Percentiles rank a stretch among this genome's conserved stretches.
These are phyloP conservation scores for Gambusia yucatana DNA, from an alignment of 2,797 vertebrate species.

Conservation along the genomic window DNA sequence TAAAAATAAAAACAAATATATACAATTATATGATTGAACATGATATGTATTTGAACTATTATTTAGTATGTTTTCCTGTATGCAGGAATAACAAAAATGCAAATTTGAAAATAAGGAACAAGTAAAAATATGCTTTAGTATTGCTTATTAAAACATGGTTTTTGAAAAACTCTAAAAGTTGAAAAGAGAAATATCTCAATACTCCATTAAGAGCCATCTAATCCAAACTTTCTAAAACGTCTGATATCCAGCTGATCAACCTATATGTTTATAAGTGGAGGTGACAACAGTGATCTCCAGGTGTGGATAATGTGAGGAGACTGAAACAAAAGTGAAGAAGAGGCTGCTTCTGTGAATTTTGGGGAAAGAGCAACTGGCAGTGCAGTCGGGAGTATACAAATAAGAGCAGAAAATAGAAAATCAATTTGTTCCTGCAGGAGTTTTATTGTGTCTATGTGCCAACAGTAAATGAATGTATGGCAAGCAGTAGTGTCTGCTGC, in stretches of 20 bases:
- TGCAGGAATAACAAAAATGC: background rate
- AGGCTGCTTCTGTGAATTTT: background rate
- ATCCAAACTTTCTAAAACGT: background rate
- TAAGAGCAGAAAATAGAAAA: constrained; percentile 2
- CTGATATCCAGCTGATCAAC: background rate
- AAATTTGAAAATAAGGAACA: background rate
- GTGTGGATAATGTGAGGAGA: background rate
- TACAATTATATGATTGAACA: background rate
- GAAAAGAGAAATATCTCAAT: background rate
- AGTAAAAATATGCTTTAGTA: background rate
- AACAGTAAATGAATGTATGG: constrained; percentile 1
- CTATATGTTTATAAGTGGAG: background rate
- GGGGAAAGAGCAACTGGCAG: background rate
- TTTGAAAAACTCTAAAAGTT: background rate
- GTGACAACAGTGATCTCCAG: background rate
- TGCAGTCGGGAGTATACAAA: background rate
- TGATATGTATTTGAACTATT: background rate
- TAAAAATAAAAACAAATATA: background rate
- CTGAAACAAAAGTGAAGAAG: background rate
- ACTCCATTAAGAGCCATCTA: background rate
- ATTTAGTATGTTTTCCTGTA: background rate
- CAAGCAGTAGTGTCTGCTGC: background rate
- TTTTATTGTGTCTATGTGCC: background rate
- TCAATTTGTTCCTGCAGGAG: constrained; percentile 9
- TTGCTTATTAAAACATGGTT: background rate